Evolutionary conservation across 1,140 invertebrate species (phyloP).

Genomic region (Magallana ariakensis): DNA sequence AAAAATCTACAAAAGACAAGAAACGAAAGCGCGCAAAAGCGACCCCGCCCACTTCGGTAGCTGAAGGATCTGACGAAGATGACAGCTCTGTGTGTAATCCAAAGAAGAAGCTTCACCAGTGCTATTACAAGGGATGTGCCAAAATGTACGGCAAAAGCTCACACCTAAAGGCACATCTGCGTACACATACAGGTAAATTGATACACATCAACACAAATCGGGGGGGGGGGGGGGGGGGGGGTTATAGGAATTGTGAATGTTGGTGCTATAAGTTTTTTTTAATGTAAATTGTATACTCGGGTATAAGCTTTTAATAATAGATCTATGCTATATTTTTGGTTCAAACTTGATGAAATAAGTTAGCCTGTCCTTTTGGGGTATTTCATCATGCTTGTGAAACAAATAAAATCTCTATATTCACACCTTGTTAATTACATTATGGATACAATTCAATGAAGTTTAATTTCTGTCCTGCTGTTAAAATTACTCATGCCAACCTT

Average conservation of each 20-base stretch:
- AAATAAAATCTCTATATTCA: no score
- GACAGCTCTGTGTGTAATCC: constrained; percentile 39
- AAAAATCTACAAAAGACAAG: constrained; percentile 48
- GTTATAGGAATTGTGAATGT: not conserved
- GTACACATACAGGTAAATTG: constrained; percentile 78
- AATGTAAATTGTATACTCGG: not conserved
- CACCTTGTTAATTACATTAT: no score
- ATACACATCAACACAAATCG: not conserved
- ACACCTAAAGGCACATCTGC: constrained; percentile 87
- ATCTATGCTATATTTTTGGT: not conserved
- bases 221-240: not conserved
- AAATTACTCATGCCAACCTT: not conserved
- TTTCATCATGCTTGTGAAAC: no score
- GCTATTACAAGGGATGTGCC: constrained; percentile 98
- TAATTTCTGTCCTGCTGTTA: no score
- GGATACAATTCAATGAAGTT: no score
- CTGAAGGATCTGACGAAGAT: constrained; percentile 57
- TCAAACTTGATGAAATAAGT: no score
- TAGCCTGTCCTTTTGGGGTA: no score
- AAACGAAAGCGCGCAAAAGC: constrained; percentile 60
- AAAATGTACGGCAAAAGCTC: constrained; percentile 95
- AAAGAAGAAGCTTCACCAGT: constrained; percentile 82
- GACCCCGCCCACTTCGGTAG: constrained; percentile 67
- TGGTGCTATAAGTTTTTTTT: not conserved
- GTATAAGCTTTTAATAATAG: not conserved